Evolutionary conservation across 2,888 invertebrate genomes (phyloP), one percentile per base, ranked within the genome.

Genomic region (Drosophila fungiperda): DNA sequence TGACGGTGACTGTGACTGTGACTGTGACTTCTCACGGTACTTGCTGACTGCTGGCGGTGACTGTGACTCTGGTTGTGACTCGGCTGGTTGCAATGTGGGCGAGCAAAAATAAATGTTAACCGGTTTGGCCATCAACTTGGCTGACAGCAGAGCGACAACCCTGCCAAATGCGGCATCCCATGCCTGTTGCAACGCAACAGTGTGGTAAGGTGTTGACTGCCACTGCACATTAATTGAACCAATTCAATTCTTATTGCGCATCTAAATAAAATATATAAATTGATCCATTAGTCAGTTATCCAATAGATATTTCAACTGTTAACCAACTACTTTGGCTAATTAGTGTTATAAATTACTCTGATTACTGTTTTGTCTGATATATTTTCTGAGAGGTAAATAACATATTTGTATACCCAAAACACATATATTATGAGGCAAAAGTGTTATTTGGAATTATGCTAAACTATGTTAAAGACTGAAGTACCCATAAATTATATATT

Each of bases 31-130:
- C n/a, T 9, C 9, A n/a, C 40, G 40, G 40, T 40, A 29, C 29
- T 20, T 53, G 38, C 42, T 20, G 20, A 45, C 42, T 45, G 42
- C 6, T 45, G 45, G 12, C n/a, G 7, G 42, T 12, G 38, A 38
- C 38, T 45, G 45, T 23, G 45, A 4, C 45, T 15, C 45, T 45
- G 23, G 15, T 23, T 45, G 45, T 23, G 23, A 45, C 45, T 23
- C 45, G 26, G 9, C 17, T 17, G 12, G 57, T 57, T 57, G 58
- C 73, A 48, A 52, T 53, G 79, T 78, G 77, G 77, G 77, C 77
- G 77, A 63, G 53, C 63, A n/a, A 1, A 65, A 69, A 73, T 60
- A 66, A 74, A 74, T 63, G 75, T 74, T 60, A 77, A 75, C 77
- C 77, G 75, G 77, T 68, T 73, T 49, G 79, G 40, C 38, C 66